Evolutionary conservation across 2,113 vertebrate genomes (phyloP).

Genomic region (Cryptoleucopteryx plumbea): DNA sequence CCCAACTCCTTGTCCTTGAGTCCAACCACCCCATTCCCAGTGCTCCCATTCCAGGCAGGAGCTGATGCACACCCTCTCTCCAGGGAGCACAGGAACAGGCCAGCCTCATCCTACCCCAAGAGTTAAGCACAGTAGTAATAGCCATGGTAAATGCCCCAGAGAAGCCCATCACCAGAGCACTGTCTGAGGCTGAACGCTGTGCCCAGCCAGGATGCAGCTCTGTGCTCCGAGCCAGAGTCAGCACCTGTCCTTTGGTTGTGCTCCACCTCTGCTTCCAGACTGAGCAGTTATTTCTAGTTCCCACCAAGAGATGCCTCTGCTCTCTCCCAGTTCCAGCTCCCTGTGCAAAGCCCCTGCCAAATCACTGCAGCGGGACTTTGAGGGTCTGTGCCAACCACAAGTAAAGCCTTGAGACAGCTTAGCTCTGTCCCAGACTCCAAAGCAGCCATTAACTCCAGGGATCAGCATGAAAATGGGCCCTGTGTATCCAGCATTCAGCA

Average conservation of each 20-base stretch:
- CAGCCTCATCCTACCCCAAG: neutral
- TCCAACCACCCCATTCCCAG: neutral
- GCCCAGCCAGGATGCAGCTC: neutral
- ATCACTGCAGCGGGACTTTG: rapidly evolving
- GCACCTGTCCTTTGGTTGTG: neutral
- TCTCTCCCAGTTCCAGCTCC: neutral
- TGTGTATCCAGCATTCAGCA: neutral
- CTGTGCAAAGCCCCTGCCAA: neutral
- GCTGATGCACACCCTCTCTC: neutral
- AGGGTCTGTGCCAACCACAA: neutral
- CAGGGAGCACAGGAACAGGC: neutral
- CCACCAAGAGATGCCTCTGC: neutral
- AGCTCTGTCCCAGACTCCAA: neutral
- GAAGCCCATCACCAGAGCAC: neutral
- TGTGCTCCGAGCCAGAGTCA: neutral
- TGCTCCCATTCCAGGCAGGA: neutral
- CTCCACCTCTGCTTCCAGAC: neutral
- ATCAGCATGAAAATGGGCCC: neutral
- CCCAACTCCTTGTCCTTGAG: neutral
- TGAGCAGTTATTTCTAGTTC: neutral
- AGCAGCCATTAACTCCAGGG: neutral
- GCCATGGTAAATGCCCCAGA: neutral
- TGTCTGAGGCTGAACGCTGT: neutral
- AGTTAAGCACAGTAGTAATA: neutral
- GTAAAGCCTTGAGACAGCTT: neutral